Conservation (phyloP, 2,797 vertebrate genomes). For the Bradypodion pumilum region DNA sequence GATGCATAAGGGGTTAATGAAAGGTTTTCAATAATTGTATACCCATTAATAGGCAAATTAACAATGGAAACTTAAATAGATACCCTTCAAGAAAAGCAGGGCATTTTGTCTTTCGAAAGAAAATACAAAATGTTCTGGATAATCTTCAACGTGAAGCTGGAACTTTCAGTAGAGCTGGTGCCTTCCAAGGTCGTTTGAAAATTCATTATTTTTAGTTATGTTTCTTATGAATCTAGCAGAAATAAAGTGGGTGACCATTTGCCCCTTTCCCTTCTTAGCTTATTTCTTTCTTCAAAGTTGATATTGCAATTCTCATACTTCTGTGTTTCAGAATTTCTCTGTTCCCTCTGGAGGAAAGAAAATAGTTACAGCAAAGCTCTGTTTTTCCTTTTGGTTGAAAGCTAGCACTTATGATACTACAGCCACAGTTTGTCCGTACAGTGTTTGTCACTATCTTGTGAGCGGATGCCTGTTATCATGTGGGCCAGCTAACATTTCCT, state of each 20-base stretch:
- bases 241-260: neutral
- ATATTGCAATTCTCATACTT: slow-evolving; percentile 36
- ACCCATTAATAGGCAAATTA: neutral
- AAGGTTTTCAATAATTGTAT: slow-evolving; percentile 22
- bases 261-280: neutral
- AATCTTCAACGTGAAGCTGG: slow-evolving; percentile 29
- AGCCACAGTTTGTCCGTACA: neutral
- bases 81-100: slow-evolving; percentile 6
- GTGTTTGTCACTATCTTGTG: neutral
- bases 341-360: slow-evolving; percentile 11
- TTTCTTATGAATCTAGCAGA: slow-evolving; percentile 28
- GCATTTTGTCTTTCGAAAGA: slow-evolving; percentile 23
- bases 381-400: neutral
- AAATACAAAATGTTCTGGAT: neutral
- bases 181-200: slow-evolving; percentile 8
- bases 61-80: slow-evolving; percentile 8
- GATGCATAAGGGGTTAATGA: too few relatives aligned
- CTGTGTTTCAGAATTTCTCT: slow-evolving; percentile 1
- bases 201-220: slow-evolving; percentile 44
- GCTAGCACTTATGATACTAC: neutral
- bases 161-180: slow-evolving; percentile 35
- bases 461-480: neutral
- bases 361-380: slow-evolving; percentile 1
- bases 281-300: slow-evolving; percentile 38
- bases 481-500: neutral